Conservation (phyloP, 2,113 vertebrate genomes). For the Proterorhinus semilunaris region DNA sequence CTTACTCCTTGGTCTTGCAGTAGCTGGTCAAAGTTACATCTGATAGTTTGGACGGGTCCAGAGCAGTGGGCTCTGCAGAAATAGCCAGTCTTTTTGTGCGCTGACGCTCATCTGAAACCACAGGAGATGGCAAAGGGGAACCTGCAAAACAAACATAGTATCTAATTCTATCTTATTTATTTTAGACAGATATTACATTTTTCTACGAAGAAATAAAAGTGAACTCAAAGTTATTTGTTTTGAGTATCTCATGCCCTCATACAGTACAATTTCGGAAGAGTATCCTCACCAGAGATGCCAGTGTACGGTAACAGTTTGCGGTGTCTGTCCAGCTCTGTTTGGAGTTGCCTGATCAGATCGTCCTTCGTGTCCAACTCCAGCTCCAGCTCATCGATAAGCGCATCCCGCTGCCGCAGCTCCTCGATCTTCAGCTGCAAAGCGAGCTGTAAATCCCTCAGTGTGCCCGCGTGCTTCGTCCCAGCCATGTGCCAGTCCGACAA, state of each 20-base stretch:
- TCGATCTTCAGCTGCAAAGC: slow-evolving; percentile 77
- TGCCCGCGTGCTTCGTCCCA: slow-evolving; percentile 44
- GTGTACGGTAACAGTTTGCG: slow-evolving; percentile 23
- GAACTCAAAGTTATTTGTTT: too few relatives aligned
- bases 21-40: slow-evolving; percentile 72
- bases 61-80: slow-evolving; percentile 71
- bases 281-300: background rate
- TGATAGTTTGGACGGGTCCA: slow-evolving; percentile 69
- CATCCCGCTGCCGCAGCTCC: slow-evolving; percentile 74
- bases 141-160: slow-evolving; percentile 6
- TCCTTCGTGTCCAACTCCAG: slow-evolving; percentile 77
- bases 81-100: slow-evolving; percentile 78
- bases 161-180: too few relatives aligned
- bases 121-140: background rate
- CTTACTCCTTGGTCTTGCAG: slow-evolving; percentile 73
- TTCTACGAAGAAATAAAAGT: too few relatives aligned
- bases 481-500: slow-evolving; percentile 27
- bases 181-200: too few relatives aligned
- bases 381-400: slow-evolving; percentile 77
- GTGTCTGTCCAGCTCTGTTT: slow-evolving; percentile 68
- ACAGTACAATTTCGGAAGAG: background rate
- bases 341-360: slow-evolving; percentile 73
- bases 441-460: slow-evolving; percentile 74
- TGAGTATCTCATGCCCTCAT: too few relatives aligned
- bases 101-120: slow-evolving; percentile 60